These are phyloP conservation scores for Villa cingulata DNA, from an alignment of 2,888 invertebrate genomes.

Conservation along the genomic window DNA sequence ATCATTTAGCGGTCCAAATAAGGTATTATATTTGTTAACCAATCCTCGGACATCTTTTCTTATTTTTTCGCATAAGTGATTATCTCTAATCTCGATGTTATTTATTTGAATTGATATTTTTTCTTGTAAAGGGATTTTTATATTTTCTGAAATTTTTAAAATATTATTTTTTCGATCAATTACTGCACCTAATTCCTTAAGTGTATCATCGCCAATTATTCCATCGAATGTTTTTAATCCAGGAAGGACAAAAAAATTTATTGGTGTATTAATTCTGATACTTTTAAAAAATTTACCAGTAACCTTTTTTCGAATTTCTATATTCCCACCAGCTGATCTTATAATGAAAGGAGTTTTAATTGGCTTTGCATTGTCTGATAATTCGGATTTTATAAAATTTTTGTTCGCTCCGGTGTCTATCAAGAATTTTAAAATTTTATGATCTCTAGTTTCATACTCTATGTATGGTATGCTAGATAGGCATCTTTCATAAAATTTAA, in stretches of 20 bases:
- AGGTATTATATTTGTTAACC: neutral
- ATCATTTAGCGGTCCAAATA: constrained; percentile 5
- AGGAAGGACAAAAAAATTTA: constrained; percentile 9
- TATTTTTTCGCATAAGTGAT: neutral
- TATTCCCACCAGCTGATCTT: constrained; percentile 2
- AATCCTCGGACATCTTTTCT: neutral
- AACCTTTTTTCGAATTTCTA: constrained; percentile 4
- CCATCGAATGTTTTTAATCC: constrained; percentile 7
- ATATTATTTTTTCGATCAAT: constrained; percentile 4
- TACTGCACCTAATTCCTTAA: constrained; percentile 7
- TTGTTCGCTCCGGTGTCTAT: constrained; percentile 8
- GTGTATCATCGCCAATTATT: constrained; percentile 8
- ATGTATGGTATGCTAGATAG: constrained; percentile 10
- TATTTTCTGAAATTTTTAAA: constrained; percentile 4
- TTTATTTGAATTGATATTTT: constrained; percentile 3
- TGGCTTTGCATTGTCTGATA: neutral
- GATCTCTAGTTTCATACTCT: constrained; percentile 3
- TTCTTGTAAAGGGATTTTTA: constrained; percentile 8
- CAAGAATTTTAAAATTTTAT: constrained; percentile 2
- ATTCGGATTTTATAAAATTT: constrained; percentile 3
- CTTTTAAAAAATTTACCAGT: constrained; percentile 7
- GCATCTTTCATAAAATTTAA: constrained; percentile 9
- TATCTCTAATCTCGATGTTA: constrained; percentile 1
- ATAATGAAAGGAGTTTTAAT: constrained; percentile 2
- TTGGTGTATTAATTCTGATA: constrained; percentile 1